Percentiles rank a stretch among this genome's conserved stretches.
Conservation (phyloP, 2,113 vertebrate genomes). For the Hippocampus guttulatus region DNA sequence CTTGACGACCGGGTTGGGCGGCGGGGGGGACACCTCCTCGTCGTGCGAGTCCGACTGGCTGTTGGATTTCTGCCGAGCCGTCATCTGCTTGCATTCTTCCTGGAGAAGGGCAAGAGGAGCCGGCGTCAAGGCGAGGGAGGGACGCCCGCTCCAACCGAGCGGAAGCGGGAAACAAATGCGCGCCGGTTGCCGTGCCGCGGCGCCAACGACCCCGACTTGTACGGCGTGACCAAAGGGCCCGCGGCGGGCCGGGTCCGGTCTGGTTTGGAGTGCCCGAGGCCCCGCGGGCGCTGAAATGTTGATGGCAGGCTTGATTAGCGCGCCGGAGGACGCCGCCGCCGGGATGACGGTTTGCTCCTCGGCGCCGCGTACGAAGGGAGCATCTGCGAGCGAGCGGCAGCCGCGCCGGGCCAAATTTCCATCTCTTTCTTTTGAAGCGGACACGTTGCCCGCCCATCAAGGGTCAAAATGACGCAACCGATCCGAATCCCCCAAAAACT, state of each 20-base stretch:
- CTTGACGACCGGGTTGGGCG: conserved; percentile 89
- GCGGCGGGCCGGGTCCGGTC: neutral
- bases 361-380: neutral
- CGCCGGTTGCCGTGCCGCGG: neutral
- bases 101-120: conserved; percentile 49
- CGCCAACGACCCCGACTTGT: conserved; percentile 12
- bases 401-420: too few relatives aligned
- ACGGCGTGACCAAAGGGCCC: conserved; percentile 16
- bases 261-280: neutral
- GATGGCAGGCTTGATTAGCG: conserved; percentile 43
- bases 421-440: too few relatives aligned
- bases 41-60: conserved; percentile 92
- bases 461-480: too few relatives aligned
- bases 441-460: too few relatives aligned
- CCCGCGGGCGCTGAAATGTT: conserved; percentile 50
- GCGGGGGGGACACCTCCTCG: conserved; percentile 88
- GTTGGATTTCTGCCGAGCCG: conserved; percentile 92
- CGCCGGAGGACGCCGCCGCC: neutral
- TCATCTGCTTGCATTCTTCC: conserved; percentile 93
- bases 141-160: neutral
- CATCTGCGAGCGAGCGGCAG: too few relatives aligned
- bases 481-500: too few relatives aligned
- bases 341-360: conserved; percentile 1
- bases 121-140: neutral
- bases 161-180: neutral